phyloP scores from a whole-genome alignment of 2,797 vertebrate genomes.

The Mormyrops attenuatus region DNA sequence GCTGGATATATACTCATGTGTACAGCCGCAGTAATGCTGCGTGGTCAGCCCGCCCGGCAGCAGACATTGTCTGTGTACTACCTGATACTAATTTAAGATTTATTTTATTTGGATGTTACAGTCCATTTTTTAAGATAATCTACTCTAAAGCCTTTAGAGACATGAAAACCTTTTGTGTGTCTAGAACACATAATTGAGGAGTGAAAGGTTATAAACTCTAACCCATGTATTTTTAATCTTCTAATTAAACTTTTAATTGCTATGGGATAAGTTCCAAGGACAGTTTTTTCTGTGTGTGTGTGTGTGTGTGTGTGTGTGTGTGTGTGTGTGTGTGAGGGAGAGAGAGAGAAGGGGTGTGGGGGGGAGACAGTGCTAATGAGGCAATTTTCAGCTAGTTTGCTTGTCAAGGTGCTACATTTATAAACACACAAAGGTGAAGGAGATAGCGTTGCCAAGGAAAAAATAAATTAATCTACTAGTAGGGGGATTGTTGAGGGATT shows the following conservation, averaged over 20 bases:
- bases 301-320: slow-evolving; percentile 22
- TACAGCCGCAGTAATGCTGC: neutral
- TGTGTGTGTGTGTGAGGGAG: slow-evolving; percentile 29
- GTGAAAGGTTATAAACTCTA: slow-evolving; percentile 66
- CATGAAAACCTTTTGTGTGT: slow-evolving; percentile 45
- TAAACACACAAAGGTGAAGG: slow-evolving; percentile 57
- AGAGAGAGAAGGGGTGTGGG: neutral
- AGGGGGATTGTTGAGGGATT: slow-evolving; percentile 60
- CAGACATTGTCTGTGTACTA: slow-evolving; percentile 10
- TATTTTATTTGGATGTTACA: slow-evolving; percentile 36
- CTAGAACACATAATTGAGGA: slow-evolving; percentile 62
- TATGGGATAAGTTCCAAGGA: slow-evolving; percentile 60
- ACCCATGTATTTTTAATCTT: slow-evolving; percentile 67
- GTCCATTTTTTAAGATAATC: slow-evolving; percentile 47
- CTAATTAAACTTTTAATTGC: slow-evolving; percentile 77
- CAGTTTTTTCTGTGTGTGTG: slow-evolving; percentile 21
- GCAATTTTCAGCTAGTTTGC: slow-evolving; percentile 52
- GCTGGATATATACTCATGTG: neutral
- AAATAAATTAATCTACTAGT: slow-evolving; percentile 65
- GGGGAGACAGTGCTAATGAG: slow-evolving; percentile 50
- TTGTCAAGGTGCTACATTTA: slow-evolving; percentile 53
- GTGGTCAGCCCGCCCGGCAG: neutral
- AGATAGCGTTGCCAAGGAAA: slow-evolving; percentile 45
- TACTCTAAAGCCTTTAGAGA: slow-evolving; percentile 49
- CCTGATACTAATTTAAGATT: slow-evolving; percentile 30